Evolutionary conservation across 2,113 vertebrate species (phyloP), one percentile per base, ranked within the genome.

Genomic region (Melanerpes formicivorus): DNA sequence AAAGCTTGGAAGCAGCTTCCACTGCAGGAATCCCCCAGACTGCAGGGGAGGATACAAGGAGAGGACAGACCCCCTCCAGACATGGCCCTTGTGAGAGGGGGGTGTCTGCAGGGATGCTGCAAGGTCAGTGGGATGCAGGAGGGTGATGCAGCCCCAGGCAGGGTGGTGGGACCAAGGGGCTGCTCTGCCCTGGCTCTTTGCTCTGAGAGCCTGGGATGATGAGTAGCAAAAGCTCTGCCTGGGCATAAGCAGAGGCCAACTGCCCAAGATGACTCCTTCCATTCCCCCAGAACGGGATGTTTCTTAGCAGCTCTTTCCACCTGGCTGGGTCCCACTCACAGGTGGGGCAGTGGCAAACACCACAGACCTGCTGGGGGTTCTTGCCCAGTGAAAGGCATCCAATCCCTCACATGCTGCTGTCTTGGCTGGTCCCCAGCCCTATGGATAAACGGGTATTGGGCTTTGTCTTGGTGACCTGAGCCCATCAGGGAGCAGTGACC

Each of bases 261-360:
- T 69, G 29, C 42, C 44, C 0, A 0, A 26, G 27, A 18, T 2
- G 1, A 32, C 7, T 8, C 63, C 25, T 34, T 34, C 18, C 69
- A 40, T 29, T 3, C 11, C 10, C 27, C 34, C 26, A 40, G 14
- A 5, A 16, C 6, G 71, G 62, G 42, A 0, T 3, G 16, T 10
- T 70, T 46, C 29, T 60, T 4, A 60, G 26, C 64, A 69, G 67
- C 5, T 37, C 18, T 11, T 69, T 77, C 67, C 48, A 40, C 5
- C 9, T n/a, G 54, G 6, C 11, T 71, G 75, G 40, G 26, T 37
- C 32, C 8, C 2, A 3, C 34, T 11, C 0, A 0, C 27, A 26
- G 37, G 11, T 16, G 19, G 60, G 44, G 26, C 9, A 11, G 52
- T 16, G 48, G 16, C 25, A 42, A 91, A 18, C 63, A 44, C 37